phyloP scores from a whole-genome alignment of 92 coral and sea anemone species.

The Scolanthus callimorphus region DNA sequence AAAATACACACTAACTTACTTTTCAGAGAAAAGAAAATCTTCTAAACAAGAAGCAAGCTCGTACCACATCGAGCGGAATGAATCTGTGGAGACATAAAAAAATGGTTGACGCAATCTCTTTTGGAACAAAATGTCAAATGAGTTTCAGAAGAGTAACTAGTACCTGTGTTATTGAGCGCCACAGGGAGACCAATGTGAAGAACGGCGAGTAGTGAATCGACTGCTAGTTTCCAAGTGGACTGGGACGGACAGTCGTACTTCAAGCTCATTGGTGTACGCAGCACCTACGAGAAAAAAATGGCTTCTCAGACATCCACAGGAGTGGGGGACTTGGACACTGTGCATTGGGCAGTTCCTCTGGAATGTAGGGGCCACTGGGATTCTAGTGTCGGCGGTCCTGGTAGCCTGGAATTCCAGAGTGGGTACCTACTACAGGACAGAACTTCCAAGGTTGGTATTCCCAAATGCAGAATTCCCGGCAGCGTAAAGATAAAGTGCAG shows the following conservation, averaged over 20 bases:
- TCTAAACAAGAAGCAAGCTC: slow-evolving; percentile 91
- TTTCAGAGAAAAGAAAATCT: slow-evolving; percentile 89
- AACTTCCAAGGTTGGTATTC: too few species aligned
- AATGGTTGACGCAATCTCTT: not conserved
- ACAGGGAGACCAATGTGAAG: slow-evolving; percentile 83
- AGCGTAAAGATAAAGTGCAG: too few species aligned
- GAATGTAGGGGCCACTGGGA: too few species aligned
- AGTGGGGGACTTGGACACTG: too few species aligned
- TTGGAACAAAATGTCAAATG: not conserved
- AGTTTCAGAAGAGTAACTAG: too few species aligned
- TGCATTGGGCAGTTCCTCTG: too few species aligned
- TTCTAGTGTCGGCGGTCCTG: too few species aligned
- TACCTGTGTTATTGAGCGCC: slow-evolving; percentile 80
- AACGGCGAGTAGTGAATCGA: slow-evolving; percentile 78
- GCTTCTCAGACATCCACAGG: too few species aligned
- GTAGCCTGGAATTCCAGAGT: too few species aligned
- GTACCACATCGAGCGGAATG: slow-evolving; percentile 96
- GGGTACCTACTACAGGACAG: too few species aligned
- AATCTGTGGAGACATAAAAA: slow-evolving; percentile 39
- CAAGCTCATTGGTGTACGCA: slow-evolving; percentile 80
- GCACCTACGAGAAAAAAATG: slow-evolving; percentile 47
- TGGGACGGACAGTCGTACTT: slow-evolving; percentile 96
- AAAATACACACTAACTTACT: slow-evolving; percentile 57
- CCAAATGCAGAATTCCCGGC: too few species aligned
- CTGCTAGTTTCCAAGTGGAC: slow-evolving; percentile 98